Evolutionary conservation across 2,888 invertebrate genomes (phyloP), one percentile per base, ranked within the genome.

Genomic region (Drosophila rellima): DNA sequence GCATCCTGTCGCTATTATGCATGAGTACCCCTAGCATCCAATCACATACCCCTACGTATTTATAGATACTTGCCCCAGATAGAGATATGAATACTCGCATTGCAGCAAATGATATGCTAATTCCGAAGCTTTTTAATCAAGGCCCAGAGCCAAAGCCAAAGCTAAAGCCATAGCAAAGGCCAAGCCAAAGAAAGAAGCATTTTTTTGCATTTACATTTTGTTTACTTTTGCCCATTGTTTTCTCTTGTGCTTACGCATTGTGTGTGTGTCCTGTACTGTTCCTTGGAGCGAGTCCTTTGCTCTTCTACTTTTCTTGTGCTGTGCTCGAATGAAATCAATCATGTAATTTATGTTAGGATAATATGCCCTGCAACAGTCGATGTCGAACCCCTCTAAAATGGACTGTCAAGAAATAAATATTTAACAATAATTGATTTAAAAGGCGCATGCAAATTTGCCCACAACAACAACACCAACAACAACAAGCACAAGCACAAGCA

Each of bases 331-430:
- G 88, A 85, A 90, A 91, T 90, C 90, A 91, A 91, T 91, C 90
- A 90, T 89, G 90, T 90, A 91, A 90, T 90, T 91, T 89, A 89
- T 85, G 89, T 89, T 88, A 78, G 85, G 74, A 88, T 88, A 85
- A 84, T 85, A 87, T 74, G 82, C 69, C 66, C 50, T n/a, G 15
- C 47, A 37, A 37, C 50, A 40, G 55, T 18, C 2, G 57, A 60
- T 37, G 55, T 18, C 2, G 57, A 60, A 61, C 68, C 70, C 52
- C 73, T 48, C 65, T 50, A 61, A 70, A 82, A 78, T 71, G 86
- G 83, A 88, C 88, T 81, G 86, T 60, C 75, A 71, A 86, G 86
- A 86, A 87, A 86, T 86, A 86, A 86, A 86, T 86, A 88, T 86
- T 88, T 86, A 88, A 86, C 86, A 88, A 86, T 88, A 86, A 86